These are phyloP conservation scores for Crocidura indochinensis DNA, from an alignment of 2,797 vertebrate species.

Conservation along the genomic window DNA sequence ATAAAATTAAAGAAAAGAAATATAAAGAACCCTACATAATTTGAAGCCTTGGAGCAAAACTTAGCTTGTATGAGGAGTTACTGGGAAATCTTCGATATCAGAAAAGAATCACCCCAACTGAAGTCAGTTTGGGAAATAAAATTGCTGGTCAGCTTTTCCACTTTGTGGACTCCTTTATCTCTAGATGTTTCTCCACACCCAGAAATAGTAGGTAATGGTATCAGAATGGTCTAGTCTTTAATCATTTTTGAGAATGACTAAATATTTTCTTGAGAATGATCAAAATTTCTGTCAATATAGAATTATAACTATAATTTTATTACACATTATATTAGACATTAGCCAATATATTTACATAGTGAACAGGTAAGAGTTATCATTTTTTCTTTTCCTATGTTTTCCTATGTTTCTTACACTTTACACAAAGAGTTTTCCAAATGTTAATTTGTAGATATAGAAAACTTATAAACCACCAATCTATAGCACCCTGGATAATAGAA, in stretches of 20 bases:
- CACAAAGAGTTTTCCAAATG: no score
- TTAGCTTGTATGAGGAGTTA: neutral
- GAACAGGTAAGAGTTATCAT: neutral
- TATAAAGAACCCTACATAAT: neutral
- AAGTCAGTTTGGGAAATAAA: no score
- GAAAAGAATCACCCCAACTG: neutral
- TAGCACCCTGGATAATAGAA: no score
- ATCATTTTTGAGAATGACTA: neutral
- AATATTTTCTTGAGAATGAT: neutral
- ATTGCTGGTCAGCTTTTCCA: no score
- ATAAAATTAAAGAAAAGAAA: slow-evolving; percentile 27
- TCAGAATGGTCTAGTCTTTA: neutral
- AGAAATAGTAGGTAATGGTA: slow-evolving; percentile 2
- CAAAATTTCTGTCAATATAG: no score
- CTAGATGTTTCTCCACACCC: neutral
- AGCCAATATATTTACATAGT: neutral
- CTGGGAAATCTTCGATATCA: neutral
- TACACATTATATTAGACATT: neutral
- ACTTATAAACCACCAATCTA: no score
- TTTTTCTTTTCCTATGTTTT: neutral
- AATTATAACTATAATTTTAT: neutral
- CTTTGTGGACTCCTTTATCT: no score
- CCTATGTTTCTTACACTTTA: no score
- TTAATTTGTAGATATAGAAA: no score
- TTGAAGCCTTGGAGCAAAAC: neutral